phyloP scores from a whole-genome alignment of 1,140 invertebrate species.

The Vanessa atalanta region DNA sequence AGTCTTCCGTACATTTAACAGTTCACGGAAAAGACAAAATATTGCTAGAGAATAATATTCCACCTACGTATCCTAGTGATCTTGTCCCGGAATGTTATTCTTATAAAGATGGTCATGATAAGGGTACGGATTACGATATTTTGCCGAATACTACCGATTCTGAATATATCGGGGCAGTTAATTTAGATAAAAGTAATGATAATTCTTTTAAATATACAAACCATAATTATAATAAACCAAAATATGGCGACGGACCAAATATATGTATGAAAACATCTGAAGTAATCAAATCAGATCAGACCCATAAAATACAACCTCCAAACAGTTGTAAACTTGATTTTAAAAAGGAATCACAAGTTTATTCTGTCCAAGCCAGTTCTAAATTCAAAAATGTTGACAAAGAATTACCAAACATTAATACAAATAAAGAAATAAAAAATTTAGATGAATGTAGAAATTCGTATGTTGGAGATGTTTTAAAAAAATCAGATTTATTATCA shows the following conservation, averaged over 20 bases:
- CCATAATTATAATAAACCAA: slow-evolving; percentile 18
- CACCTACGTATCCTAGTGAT: neutral
- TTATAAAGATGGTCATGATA: slow-evolving; percentile 7
- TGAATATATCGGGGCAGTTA: slow-evolving; percentile 61
- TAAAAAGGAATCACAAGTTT: slow-evolving; percentile 28
- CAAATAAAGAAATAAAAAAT: slow-evolving; percentile 2
- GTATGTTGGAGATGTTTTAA: slow-evolving; percentile 37
- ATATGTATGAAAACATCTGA: slow-evolving; percentile 29
- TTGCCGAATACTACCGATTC: slow-evolving; percentile 46
- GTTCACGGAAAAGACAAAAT: neutral
- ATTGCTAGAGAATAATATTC: neutral
- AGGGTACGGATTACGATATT: slow-evolving; percentile 10
- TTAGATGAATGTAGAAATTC: slow-evolving; percentile 20
- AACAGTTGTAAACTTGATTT: neutral
- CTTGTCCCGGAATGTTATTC: neutral
- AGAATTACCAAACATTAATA: slow-evolving; percentile 8
- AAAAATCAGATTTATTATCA: slow-evolving; percentile 42
- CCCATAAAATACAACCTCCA: neutral
- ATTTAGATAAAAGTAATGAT: slow-evolving; percentile 64
- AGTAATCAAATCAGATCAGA: neutral
- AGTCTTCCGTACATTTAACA: neutral
- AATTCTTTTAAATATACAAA: slow-evolving; percentile 45
- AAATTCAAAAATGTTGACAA: slow-evolving; percentile 17
- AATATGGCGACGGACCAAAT: slow-evolving; percentile 20
- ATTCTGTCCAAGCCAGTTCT: slow-evolving; percentile 9